phyloP scores from a whole-genome alignment of 2,888 invertebrate genomes.

The Balanococcus diminutus region DNA sequence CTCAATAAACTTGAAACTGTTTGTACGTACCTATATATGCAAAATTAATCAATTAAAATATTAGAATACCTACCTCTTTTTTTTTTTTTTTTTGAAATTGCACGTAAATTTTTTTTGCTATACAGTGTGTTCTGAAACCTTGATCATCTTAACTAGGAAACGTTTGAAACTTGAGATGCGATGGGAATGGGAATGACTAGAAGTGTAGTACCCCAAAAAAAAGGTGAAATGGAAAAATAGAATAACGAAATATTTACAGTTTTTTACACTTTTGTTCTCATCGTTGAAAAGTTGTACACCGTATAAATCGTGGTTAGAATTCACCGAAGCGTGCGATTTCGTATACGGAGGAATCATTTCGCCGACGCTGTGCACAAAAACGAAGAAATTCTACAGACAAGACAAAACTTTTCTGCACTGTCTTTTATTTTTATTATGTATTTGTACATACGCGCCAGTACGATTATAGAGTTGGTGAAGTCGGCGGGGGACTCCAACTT shows the following conservation, averaged over 20 bases:
- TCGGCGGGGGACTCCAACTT: neutral
- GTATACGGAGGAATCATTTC: neutral
- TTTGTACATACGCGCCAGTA: neutral
- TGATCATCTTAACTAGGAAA: too few species aligned
- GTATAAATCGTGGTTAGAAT: constrained; percentile 21
- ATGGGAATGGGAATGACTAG: too few species aligned
- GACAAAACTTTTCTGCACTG: neutral
- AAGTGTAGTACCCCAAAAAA: too few species aligned
- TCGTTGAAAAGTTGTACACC: neutral
- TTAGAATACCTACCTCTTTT: too few species aligned
- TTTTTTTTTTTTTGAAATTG: too few species aligned
- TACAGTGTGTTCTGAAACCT: too few species aligned
- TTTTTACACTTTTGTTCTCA: neutral
- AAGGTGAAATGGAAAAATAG: neutral
- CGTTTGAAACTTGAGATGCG: too few species aligned
- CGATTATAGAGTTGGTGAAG: neutral
- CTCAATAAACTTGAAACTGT: too few species aligned
- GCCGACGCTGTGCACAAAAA: neutral
- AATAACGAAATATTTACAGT: constrained; percentile 2
- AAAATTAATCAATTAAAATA: too few species aligned
- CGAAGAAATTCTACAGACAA: neutral
- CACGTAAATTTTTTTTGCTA: too few species aligned
- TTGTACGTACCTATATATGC: too few species aligned
- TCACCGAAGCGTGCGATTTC: constrained; percentile 22
- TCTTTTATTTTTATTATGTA: neutral